Conservation (phyloP, 2,113 vertebrate genomes). For the Chloropsis hardwickii region DNA sequence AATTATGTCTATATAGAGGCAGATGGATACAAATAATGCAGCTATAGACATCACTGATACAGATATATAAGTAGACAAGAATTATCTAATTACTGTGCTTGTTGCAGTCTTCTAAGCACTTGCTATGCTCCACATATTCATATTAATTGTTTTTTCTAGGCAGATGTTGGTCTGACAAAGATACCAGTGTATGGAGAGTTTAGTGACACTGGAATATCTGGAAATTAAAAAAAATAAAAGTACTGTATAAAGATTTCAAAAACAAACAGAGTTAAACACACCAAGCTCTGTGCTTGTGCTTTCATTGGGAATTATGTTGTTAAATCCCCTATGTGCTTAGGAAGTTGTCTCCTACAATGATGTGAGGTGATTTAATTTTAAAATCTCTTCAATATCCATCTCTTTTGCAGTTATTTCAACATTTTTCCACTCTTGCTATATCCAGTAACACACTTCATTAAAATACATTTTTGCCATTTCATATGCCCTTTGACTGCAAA, state of each 20-base stretch:
- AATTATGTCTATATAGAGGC: slow-evolving; percentile 52
- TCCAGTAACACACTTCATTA: background rate
- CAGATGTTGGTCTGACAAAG: background rate
- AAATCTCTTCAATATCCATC: background rate
- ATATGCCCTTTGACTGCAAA: background rate
- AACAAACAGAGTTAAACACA: background rate
- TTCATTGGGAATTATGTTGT: background rate
- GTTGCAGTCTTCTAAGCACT: slow-evolving; percentile 12
- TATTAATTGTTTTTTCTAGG: background rate
- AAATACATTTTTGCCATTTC: background rate
- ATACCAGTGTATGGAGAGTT: background rate
- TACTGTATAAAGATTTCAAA: background rate
- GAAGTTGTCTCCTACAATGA: background rate
- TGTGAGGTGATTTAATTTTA: background rate
- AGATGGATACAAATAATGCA: slow-evolving; percentile 39
- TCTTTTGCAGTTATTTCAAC: background rate
- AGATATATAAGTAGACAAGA: slow-evolving; percentile 59
- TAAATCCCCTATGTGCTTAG: background rate
- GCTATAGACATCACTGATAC: slow-evolving; percentile 27
- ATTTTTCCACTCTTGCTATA: background rate
- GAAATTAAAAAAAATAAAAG: background rate
- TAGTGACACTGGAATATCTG: background rate
- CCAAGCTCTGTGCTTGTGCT: background rate
- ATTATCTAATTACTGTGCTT: slow-evolving; percentile 47
- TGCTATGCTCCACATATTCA: background rate